Conservation (phyloP, 2,888 invertebrate species). For the Sipunculus nudus region DNA sequence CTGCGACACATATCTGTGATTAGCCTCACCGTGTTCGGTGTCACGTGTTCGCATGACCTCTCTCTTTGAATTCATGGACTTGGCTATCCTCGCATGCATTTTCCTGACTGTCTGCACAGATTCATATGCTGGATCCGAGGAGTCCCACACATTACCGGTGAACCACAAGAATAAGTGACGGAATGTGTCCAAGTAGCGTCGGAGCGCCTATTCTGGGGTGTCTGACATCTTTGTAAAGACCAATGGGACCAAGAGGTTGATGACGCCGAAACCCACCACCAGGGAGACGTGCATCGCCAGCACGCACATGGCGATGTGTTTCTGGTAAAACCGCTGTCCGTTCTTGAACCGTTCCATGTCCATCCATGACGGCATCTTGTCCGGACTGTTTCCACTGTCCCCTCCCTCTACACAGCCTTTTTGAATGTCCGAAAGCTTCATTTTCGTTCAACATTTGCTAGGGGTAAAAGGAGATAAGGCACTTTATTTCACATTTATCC, state of each 20-base stretch:
- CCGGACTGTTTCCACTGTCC: constrained; percentile 17
- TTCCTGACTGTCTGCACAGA: constrained; percentile 67
- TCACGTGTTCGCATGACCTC: too few relatives aligned
- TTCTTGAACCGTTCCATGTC: constrained; percentile 66
- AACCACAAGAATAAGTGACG: constrained; percentile 84
- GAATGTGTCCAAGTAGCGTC: constrained; percentile 81
- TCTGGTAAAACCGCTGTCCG: constrained; percentile 78
- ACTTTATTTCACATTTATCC: too few relatives aligned
- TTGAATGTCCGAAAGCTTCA: constrained; percentile 6
- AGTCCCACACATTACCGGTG: constrained; percentile 73
- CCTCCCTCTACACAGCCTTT: constrained; percentile 3
- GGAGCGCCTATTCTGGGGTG: constrained; percentile 75
- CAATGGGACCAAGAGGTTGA: constrained; percentile 78
- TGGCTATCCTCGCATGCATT: constrained; percentile 70
- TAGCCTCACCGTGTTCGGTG: too few relatives aligned
- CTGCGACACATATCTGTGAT: constrained; percentile 74
- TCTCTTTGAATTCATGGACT: constrained; percentile 50
- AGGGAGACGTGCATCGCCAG: constrained; percentile 81
- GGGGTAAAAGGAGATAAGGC: too few relatives aligned
- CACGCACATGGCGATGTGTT: constrained; percentile 77
- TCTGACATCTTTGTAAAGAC: constrained; percentile 78
- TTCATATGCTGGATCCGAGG: constrained; percentile 68
- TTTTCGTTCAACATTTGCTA: too few relatives aligned
- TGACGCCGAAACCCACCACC: constrained; percentile 78
- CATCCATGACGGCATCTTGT: constrained; percentile 64